These are phyloP conservation scores for Aurelia aurita DNA, from an alignment of 30 jellyfish, hydroid and myxozoan genomes.

Conservation along the genomic window DNA sequence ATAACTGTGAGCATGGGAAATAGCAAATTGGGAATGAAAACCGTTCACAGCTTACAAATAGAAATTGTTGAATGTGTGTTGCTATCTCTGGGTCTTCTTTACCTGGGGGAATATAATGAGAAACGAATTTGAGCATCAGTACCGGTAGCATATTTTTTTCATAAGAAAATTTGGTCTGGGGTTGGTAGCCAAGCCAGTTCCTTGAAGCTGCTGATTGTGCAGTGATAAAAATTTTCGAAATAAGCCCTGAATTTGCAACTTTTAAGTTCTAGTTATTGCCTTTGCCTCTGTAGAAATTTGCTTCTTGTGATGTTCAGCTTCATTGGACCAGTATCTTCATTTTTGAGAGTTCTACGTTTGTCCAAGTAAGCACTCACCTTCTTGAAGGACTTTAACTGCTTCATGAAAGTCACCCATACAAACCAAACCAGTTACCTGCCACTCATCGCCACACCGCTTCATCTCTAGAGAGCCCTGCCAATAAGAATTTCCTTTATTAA, in stretches of 20 bases:
- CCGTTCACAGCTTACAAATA: background rate
- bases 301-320: too few species aligned
- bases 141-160: too few species aligned
- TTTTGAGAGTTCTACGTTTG: too few species aligned
- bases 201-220: too few species aligned
- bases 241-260: too few species aligned
- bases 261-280: too few species aligned
- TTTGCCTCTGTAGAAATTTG: too few species aligned
- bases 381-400: background rate
- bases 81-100: background rate
- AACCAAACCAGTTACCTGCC: conserved; percentile 16
- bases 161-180: too few species aligned
- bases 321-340: too few species aligned
- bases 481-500: background rate
- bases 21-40: conserved; percentile 8
- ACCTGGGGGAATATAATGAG: background rate
- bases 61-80: conserved; percentile 22
- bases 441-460: conserved; percentile 11
- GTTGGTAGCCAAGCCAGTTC: too few species aligned
- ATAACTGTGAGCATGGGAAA: conserved; percentile 1
- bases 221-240: too few species aligned
- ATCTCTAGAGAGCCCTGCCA: conserved; percentile 20
- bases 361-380: too few species aligned
- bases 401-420: conserved; percentile 8
- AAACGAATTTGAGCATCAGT: background rate